phyloP scores from a whole-genome alignment of 2,888 invertebrate species.

The Rhaphigaster nebulosa region DNA sequence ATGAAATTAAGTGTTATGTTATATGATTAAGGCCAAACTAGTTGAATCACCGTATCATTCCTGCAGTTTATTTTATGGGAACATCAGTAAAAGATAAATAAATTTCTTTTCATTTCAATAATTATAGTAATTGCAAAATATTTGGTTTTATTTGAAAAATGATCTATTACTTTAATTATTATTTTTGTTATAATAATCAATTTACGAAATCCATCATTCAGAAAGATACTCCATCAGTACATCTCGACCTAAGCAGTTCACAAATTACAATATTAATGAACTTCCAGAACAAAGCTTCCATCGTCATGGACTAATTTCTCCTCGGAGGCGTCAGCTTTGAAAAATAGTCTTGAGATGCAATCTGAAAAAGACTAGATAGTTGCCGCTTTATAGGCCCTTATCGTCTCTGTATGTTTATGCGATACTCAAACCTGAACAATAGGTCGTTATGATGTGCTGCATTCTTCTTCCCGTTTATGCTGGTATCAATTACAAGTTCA shows the following conservation, averaged over 20 bases:
- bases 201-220: background rate
- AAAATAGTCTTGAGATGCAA: conserved; percentile 9
- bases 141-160: background rate
- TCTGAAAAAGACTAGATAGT: conserved; percentile 14
- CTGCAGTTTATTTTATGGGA: too few species aligned
- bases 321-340: background rate
- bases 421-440: conserved; percentile 42
- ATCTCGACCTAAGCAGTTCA: background rate
- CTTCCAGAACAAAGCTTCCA: conserved; percentile 2
- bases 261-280: conserved; percentile 32
- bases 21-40: too few species aligned
- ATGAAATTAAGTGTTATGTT: too few species aligned
- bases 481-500: conserved; percentile 27
- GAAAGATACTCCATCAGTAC: background rate
- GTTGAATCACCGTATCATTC: too few species aligned
- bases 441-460: conserved; percentile 32
- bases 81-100: too few species aligned
- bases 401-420: conserved; percentile 39
- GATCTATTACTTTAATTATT: background rate
- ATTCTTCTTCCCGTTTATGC: background rate
- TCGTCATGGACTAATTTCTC: conserved; percentile 28
- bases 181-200: background rate
- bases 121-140: too few species aligned
- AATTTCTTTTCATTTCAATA: too few species aligned
- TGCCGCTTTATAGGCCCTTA: conserved; percentile 24